Evolutionary conservation across 1,140 invertebrate genomes (phyloP), one percentile per base, ranked within the genome.

Genomic region (Chrysopa pallens): DNA sequence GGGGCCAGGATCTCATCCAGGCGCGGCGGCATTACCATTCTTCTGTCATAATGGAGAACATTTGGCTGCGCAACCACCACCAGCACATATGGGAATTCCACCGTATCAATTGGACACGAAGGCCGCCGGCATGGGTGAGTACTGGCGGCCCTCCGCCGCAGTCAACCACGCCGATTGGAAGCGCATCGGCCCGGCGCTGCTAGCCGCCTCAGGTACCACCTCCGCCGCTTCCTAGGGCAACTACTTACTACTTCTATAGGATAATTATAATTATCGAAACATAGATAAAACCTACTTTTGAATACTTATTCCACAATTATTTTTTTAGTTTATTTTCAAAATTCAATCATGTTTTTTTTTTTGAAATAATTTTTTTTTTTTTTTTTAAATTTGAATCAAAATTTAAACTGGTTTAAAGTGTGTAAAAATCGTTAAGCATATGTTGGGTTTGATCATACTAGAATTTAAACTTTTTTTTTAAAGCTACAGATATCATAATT

Each of bases 1-100:
- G 48, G 65, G 67, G 17, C 66, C 71, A 37, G 69, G 78, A 14
- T 69, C 73, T 12, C 74, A 78, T 60, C 70, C 76, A 43, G 73
- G 78, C 14, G 69, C 72, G 13, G 70, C 74, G 8, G 65, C 73
- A 27, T 62, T 90, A 46, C 80, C 84, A 14, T 84, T 90, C 61
- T 92, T 94, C 68, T 91, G 89, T 62, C 85, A 86, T 52, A 90
- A 87, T 58, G 88, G 88, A 40, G 72, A 71, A 38, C 75, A 75
- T 36, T 67, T 72, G 12, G 66, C 87, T 50, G 75, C 83, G 29
- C 88, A 91, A 64, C 91, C 91, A 43, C 91, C 92, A 14, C 91
- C 92, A 9, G 91, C 92, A 49, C 91, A 95, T 62, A 95, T 93
- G 86, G 91, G 91, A 52, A 93, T 94, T 52, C 86, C 88, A 44